These are phyloP conservation scores for Neotoma lepida DNA, from an alignment of 2,113 vertebrate genomes.

Conservation along the genomic window DNA sequence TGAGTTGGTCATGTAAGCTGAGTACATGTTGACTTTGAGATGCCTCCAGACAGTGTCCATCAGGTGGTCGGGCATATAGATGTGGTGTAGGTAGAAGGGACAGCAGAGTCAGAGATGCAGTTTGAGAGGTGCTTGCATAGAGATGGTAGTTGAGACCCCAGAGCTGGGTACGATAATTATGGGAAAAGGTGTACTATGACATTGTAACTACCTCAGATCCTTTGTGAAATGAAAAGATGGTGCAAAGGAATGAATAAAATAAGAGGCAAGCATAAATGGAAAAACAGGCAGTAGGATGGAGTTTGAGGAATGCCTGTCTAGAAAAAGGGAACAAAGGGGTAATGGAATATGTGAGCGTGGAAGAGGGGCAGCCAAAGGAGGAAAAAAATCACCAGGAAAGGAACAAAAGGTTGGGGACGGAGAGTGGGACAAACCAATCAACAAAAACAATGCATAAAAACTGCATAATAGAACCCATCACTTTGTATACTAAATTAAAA, in stretches of 20 bases:
- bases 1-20: not conserved
- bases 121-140: not conserved
- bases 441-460: not conserved
- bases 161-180: not conserved
- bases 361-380: not conserved
- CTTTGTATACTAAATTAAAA: not conserved
- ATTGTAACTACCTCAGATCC: not conserved
- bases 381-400: not conserved
- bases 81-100: not conserved
- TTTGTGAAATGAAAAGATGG: not conserved
- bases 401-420: not conserved
- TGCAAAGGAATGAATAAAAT: conserved; percentile 35
- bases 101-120: not conserved
- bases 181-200: not conserved
- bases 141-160: not conserved
- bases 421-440: not conserved
- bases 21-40: not conserved
- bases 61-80: not conserved
- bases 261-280: not conserved
- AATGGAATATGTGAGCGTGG: not conserved
- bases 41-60: not conserved
- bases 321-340: not conserved
- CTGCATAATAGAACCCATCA: not conserved
- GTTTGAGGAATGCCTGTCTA: not conserved
- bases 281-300: not conserved